Conservation (phyloP, 1,140 invertebrate genomes). For the Drosophila murphyi region DNA sequence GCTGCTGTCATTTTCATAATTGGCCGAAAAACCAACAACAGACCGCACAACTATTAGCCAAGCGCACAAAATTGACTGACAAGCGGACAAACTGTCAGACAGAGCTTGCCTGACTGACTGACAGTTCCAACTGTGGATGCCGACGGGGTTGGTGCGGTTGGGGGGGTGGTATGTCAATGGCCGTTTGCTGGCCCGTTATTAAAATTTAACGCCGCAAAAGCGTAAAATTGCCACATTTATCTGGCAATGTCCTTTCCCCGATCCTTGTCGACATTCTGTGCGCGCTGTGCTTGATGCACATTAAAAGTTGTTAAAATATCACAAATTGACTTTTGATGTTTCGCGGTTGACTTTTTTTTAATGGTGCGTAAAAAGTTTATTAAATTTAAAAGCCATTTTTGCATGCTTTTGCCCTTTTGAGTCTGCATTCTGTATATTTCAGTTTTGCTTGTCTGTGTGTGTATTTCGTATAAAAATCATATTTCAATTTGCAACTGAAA, state of each 20-base stretch:
- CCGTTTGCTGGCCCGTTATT: conserved; percentile 68
- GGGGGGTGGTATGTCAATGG: conserved; percentile 34
- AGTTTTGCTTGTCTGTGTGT: conserved; percentile 12
- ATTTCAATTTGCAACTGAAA: conserved; percentile 73
- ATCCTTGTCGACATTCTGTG: conserved; percentile 19
- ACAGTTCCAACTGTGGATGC: background rate
- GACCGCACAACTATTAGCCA: conserved; percentile 76
- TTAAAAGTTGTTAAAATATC: conserved; percentile 78
- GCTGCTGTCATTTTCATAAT: conserved; percentile 76
- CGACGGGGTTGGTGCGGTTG: too few relatives aligned
- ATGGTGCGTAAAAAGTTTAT: conserved; percentile 81
- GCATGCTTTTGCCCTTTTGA: background rate
- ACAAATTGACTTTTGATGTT: conserved; percentile 82
- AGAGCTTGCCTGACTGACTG: conserved; percentile 33
- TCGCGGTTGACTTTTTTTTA: conserved; percentile 75
- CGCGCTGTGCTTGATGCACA: conserved; percentile 55
- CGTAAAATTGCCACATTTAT: conserved; percentile 81
- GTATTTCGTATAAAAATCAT: conserved; percentile 76
- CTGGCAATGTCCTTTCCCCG: conserved; percentile 55
- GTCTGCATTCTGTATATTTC: background rate
- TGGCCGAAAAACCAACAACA: conserved; percentile 73
- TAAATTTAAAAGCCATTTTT: conserved; percentile 71
- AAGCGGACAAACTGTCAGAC: conserved; percentile 18
- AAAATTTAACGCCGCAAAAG: conserved; percentile 80
- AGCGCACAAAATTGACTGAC: conserved; percentile 29